phyloP scores from a whole-genome alignment of 2,797 vertebrate genomes.

The Psittacula echo region DNA sequence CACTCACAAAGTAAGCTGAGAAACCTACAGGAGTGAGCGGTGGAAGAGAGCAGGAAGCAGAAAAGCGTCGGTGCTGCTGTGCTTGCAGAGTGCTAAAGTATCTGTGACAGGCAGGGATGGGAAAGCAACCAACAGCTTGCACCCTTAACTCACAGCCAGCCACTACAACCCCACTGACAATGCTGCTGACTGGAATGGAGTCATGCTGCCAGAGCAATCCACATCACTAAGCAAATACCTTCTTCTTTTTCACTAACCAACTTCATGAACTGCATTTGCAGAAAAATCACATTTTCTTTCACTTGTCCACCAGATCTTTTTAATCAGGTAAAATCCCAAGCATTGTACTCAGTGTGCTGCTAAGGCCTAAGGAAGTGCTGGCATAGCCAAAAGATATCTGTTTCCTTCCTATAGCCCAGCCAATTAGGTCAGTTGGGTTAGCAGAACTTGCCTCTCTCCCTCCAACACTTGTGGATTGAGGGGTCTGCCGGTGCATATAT shows the following conservation, averaged over 20 bases:
- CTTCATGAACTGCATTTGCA: neutral
- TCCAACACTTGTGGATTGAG: neutral
- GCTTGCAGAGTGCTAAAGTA: neutral
- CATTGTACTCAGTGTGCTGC: neutral
- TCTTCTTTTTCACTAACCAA: neutral
- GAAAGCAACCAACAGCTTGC: neutral
- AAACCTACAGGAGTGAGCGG: neutral
- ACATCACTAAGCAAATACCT: neutral
- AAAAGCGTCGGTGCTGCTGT: neutral
- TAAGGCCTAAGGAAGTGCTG: neutral
- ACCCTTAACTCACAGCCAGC: neutral
- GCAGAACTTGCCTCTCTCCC: neutral
- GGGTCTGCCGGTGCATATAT: neutral
- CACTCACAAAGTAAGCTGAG: neutral
- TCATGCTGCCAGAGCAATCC: neutral
- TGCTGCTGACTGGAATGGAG: neutral
- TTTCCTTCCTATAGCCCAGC: no score
- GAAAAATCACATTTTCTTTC: neutral
- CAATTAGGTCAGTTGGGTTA: neutral
- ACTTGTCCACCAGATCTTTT: neutral
- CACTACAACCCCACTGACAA: neutral
- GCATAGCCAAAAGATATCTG: neutral
- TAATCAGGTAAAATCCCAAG: neutral
- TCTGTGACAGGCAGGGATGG: neutral
- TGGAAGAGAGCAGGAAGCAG: neutral